Conservation (phyloP, 1,140 invertebrate genomes). For the Heliconius nattereri region DNA sequence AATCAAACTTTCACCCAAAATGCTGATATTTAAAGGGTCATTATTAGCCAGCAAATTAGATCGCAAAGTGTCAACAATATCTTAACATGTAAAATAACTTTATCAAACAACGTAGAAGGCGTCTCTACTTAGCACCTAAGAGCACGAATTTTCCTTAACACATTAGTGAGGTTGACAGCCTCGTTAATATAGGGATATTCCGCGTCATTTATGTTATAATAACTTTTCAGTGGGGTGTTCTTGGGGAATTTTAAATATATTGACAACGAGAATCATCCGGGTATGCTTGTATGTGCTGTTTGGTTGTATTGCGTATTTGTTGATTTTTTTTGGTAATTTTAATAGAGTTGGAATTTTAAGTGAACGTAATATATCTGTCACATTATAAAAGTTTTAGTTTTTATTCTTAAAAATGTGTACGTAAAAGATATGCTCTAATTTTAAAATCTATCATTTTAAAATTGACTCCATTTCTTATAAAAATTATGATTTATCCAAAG, state of each 20-base stretch:
- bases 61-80: background rate
- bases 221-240: background rate
- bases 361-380: too few relatives aligned
- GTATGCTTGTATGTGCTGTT: background rate
- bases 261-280: background rate
- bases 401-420: too few relatives aligned
- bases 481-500: too few relatives aligned
- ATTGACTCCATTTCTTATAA: too few relatives aligned
- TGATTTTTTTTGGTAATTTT: too few relatives aligned
- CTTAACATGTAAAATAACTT: slow-evolving; percentile 19
- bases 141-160: slow-evolving; percentile 23
- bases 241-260: slow-evolving; percentile 14
- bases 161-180: slow-evolving; percentile 19
- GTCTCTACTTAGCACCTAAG: slow-evolving; percentile 13
- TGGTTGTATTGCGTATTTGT: too few relatives aligned
- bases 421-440: too few relatives aligned
- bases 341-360: too few relatives aligned
- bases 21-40: background rate
- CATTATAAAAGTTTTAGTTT: too few relatives aligned
- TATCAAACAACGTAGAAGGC: slow-evolving; percentile 17
- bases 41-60: slow-evolving; percentile 7
- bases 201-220: slow-evolving; percentile 11
- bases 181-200: slow-evolving; percentile 23
- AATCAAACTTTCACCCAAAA: background rate
- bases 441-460: too few relatives aligned